A percentile compares a stretch with the other conserved stretches of the same genome.
Evolutionary conservation across 1,140 invertebrate species (phyloP).

Genomic region (Paraescarpia echinospica): DNA sequence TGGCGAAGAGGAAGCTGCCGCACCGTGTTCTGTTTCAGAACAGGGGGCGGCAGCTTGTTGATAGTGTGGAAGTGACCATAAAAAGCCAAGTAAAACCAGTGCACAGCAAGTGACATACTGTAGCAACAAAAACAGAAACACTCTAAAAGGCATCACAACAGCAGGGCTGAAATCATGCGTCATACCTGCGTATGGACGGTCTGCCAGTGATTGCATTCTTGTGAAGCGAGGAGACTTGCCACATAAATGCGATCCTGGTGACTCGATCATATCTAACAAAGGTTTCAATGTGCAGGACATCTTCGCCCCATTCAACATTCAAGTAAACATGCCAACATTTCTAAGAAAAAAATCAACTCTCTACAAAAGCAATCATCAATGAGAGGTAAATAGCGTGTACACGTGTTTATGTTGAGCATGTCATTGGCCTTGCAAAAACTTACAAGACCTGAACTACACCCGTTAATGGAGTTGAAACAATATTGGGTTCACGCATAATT

Average conservation of each 20-base stretch:
- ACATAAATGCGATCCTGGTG: constrained; percentile 16
- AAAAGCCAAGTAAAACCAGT: constrained; percentile 32
- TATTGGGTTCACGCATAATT: constrained; percentile 27
- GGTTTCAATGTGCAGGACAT: constrained; percentile 37
- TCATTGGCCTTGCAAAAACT: constrained; percentile 33
- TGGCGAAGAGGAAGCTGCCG: not conserved
- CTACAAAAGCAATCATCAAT: constrained; percentile 29
- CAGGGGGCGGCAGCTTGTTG: constrained; percentile 24
- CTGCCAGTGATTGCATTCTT: constrained; percentile 34
- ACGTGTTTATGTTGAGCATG: constrained; percentile 32
- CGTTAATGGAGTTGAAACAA: constrained; percentile 23
- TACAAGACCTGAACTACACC: constrained; percentile 30
- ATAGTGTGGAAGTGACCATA: constrained; percentile 36
- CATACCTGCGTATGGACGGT: constrained; percentile 32
- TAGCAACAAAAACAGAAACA: constrained; percentile 31
- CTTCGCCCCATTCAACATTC: constrained; percentile 33
- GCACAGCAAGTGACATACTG: constrained; percentile 30
- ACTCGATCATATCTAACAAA: constrained; percentile 36
- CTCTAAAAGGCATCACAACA: constrained; percentile 35
- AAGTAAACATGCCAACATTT: constrained; percentile 36
- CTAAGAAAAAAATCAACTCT: constrained; percentile 33
- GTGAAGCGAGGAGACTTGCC: constrained; percentile 29
- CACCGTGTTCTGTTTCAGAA: not conserved
- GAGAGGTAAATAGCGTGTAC: constrained; percentile 31
- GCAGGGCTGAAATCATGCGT: constrained; percentile 29